Evolutionary conservation across 2,113 vertebrate genomes (phyloP).

Genomic region (Bubo bubo): DNA sequence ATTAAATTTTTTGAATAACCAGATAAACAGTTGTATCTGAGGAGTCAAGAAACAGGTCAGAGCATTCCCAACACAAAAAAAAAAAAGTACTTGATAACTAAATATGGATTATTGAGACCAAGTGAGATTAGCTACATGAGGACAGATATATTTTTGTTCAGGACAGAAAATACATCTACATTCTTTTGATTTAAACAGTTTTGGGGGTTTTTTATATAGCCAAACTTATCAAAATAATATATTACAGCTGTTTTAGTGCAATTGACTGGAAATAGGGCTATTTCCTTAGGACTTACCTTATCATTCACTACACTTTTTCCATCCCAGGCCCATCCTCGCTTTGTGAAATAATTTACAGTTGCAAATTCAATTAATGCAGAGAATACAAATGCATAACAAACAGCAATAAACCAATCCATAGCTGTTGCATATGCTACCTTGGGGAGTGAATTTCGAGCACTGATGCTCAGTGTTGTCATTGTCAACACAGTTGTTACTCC

Average conservation of each 20-base stretch:
- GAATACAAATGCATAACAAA: constrained; percentile 98
- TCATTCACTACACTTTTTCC: constrained; percentile 96
- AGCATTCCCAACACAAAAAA: background rate
- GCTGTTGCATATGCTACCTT: constrained; percentile 98
- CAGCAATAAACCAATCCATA: constrained; percentile 99
- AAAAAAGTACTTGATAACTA: background rate
- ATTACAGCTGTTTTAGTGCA: background rate
- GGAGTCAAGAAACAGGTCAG: background rate
- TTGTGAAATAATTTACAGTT: constrained; percentile 99
- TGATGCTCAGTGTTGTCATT: constrained; percentile 97
- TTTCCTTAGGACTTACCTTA: constrained; percentile 85
- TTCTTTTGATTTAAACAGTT: background rate
- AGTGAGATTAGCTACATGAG: background rate
- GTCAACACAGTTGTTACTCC: constrained; percentile 97
- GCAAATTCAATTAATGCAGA: constrained; percentile 97
- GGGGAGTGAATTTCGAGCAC: constrained; percentile 94
- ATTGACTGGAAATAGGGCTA: background rate
- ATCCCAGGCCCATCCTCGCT: constrained; percentile 98
- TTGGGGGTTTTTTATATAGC: background rate
- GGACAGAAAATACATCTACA: background rate
- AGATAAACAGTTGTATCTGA: background rate
- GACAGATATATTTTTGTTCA: background rate
- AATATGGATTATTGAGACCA: background rate
- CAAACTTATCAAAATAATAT: background rate
- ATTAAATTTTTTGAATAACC: background rate